phyloP scores from a whole-genome alignment of 1,140 invertebrate genomes.

The Centruroides sculpturatus region DNA sequence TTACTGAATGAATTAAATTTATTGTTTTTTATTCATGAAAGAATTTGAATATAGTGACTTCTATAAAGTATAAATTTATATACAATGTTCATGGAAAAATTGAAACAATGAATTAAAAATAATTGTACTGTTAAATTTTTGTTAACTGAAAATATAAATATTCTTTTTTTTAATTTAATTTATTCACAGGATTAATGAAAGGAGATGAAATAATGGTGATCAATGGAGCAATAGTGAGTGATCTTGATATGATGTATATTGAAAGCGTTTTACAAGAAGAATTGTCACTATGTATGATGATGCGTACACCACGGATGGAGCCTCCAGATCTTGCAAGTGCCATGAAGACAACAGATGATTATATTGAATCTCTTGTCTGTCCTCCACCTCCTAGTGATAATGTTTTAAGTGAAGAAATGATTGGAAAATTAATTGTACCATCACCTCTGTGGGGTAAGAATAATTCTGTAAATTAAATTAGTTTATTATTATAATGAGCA shows the following conservation, averaged over 20 bases:
- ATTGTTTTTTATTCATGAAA: too few relatives aligned
- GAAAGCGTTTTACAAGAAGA: constrained; percentile 91
- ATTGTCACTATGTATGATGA: constrained; percentile 86
- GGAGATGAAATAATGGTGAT: constrained; percentile 98
- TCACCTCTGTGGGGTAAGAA: constrained; percentile 75
- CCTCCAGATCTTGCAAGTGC: constrained; percentile 64
- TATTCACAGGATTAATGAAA: constrained; percentile 64
- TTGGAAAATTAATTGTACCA: constrained; percentile 80
- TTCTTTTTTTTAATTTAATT: background rate
- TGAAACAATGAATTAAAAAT: background rate
- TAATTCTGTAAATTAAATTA: background rate
- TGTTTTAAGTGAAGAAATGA: constrained; percentile 83
- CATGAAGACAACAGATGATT: constrained; percentile 63
- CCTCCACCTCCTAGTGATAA: constrained; percentile 80
- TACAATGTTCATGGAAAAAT: background rate
- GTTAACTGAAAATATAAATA: too few relatives aligned
- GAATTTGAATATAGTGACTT: too few relatives aligned
- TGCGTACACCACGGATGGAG: constrained; percentile 86
- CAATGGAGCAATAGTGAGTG: constrained; percentile 91
- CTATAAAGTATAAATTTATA: too few relatives aligned
- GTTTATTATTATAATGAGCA: too few relatives aligned
- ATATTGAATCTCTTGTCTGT: constrained; percentile 78
- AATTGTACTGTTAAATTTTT: background rate
- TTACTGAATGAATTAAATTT: too few relatives aligned
- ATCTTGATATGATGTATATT: constrained; percentile 98